Evolutionary conservation across 2,797 vertebrate species (phyloP), one percentile per base, ranked within the genome.

Genomic region (Eremophila alpestris): DNA sequence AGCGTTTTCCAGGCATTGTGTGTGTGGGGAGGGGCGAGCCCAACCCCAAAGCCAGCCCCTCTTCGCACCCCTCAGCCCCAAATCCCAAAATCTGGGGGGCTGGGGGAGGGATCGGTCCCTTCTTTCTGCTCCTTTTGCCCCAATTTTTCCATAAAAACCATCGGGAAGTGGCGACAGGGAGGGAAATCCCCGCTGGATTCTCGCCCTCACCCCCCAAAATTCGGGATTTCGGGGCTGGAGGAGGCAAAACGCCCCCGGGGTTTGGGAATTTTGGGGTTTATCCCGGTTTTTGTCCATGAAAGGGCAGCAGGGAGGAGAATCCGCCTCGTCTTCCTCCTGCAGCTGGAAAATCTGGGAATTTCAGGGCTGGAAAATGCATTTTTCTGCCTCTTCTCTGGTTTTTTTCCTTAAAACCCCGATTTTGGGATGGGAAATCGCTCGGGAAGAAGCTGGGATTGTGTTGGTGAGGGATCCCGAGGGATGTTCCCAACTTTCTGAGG

Each of bases 1-100:
- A 73, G 46, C 8, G 26, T 80, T 83, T 83, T 78, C 91, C 92
- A 79, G 78, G 87, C 87, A 78, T 90, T 90, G 87, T 87, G 48
- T 36, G n/a, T n/a, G n/a, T n/a, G n/a, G n/a, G n/a, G n/a, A 36
- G 36, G 36, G 36, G 36, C 8, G 36, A 36, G 36, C 36, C 36
- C 36, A 36, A 36, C 36, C 36, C 36, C 36, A 36, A 36, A 36
- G 8, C 36, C 36, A 10, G 36, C 36, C 36, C 36, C 36, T 10
- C 36, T 36, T 36, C 10, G 36, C 36, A 36, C 36, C 36, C 36
- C 36, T 36, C 8, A 36, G 36, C 36, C 51, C 18, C 7, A 20
- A 54, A 32, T 32, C 29, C 51, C 5, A 14, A 29, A 4, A 32
- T 30, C 30, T 13, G 6, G 8, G 11, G 51, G 51, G 30, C 9